Base-by-base conservation (phyloP, 2,797 vertebrate genomes). In the Enteromius paludinosus region DNA sequence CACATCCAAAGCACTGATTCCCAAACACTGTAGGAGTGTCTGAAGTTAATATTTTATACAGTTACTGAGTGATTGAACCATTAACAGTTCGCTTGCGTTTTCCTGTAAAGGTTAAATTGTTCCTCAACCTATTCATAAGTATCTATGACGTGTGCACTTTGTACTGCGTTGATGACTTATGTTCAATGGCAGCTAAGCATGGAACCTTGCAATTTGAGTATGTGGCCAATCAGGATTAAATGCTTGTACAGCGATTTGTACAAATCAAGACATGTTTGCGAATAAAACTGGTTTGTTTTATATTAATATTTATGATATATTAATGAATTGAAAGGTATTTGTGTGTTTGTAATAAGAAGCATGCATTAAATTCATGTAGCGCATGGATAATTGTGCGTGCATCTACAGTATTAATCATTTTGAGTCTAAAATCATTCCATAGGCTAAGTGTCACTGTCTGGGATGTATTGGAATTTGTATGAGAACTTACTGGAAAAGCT, bases 21-120 rank as follows among this genome's bases (percentile, higher is more conserved):
- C 52, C 38, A 47, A 45, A 70, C 47, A 28, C 20, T 43, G 45
- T 7, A 23, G 49, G 25, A 47, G 68, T 47, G 20, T 11, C 45
- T 1, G 0, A 28, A 41, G 79, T 73, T 81, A 72, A 81, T 81
- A 52, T 81, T 52, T 81, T 38, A 81, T 65, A 74, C 45, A 54
- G 30, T 33, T 62, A 33, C 54, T 72, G n/a, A 61, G 52, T 61
- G n/a, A 54, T 23, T 54, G 10, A 68, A 43, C 25, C 25, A 68
- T 68, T 68, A 82, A 68, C 71, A 68, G 47, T 45, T 68, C 3
- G 0, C 30, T 45, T 9, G 7, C 11, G 4, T 54, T 65, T 81
- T 30, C 33, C 8, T 0, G 4, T 75, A 35, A 76, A 12, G 18
- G 18, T 41, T 74, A 5, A 35, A 25, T 12, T 28, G 23, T 66